Conservation (phyloP, 2,113 vertebrate genomes). For the Aptenodytes patagonicus region DNA sequence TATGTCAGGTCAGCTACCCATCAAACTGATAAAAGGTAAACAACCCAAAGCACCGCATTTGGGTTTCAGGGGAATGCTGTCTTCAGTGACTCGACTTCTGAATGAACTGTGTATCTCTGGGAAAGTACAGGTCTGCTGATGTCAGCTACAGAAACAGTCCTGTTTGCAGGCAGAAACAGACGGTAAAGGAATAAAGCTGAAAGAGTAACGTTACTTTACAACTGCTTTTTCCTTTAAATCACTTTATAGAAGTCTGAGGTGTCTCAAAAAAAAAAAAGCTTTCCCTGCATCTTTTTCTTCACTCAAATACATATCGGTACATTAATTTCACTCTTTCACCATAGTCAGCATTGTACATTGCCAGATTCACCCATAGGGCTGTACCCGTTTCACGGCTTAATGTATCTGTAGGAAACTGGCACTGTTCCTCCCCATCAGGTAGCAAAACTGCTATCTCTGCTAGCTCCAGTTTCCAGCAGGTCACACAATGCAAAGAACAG, state of each 20-base stretch:
- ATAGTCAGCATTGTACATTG: neutral
- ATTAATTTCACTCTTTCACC: neutral
- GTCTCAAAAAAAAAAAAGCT: neutral
- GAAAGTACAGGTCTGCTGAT: neutral
- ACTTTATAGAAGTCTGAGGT: neutral
- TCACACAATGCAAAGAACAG: neutral
- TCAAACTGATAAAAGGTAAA: neutral
- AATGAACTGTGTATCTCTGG: neutral
- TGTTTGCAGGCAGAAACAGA: neutral
- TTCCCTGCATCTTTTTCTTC: neutral
- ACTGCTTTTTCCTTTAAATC: neutral
- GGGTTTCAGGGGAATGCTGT: neutral
- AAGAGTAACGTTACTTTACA: neutral
- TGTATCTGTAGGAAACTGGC: neutral
- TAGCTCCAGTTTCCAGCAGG: neutral
- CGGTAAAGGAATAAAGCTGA: neutral
- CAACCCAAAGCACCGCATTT: neutral
- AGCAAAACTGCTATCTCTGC: neutral
- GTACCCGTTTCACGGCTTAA: neutral
- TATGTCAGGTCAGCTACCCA: neutral
- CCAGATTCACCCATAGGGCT: neutral
- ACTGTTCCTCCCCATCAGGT: neutral
- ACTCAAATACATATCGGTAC: fast-evolving
- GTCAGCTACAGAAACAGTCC: neutral
- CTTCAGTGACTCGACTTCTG: neutral